These are phyloP conservation scores for Sarcophaga peregrina DNA, from an alignment of 1,140 invertebrate genomes.

Conservation along the genomic window DNA sequence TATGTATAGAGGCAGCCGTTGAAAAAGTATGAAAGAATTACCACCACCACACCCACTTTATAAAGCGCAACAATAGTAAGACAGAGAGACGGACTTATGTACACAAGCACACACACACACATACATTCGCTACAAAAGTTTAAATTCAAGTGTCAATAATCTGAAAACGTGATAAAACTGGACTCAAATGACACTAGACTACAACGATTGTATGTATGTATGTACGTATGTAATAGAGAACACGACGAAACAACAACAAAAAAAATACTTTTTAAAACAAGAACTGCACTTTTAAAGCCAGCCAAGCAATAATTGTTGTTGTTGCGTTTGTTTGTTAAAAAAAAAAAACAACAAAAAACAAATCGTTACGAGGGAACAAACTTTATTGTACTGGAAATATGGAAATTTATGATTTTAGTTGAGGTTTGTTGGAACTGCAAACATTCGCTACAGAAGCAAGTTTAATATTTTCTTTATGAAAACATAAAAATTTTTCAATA, in stretches of 20 bases:
- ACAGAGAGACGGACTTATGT: neutral
- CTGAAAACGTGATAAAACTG: slow-evolving; percentile 41
- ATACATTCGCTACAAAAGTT: neutral
- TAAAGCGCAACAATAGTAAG: neutral
- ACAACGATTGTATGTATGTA: no score
- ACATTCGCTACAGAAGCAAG: no score
- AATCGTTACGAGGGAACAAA: no score
- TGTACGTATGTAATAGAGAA: neutral
- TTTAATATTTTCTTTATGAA: no score
- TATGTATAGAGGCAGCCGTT: neutral
- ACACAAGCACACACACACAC: neutral
- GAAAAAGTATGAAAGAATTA: neutral
- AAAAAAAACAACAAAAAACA: no score
- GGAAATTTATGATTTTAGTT: no score
- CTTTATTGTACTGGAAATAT: no score
- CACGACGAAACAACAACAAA: neutral
- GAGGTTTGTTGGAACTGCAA: no score
- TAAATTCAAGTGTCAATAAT: slow-evolving; percentile 35
- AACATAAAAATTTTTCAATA: no score
- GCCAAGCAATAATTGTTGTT: no score
- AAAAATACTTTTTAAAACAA: neutral
- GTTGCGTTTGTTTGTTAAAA: no score
- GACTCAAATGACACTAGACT: slow-evolving; percentile 39
- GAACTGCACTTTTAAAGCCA: neutral
- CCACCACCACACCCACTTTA: slow-evolving; percentile 36